A percentile compares a stretch with the other conserved stretches of the same genome.
phyloP scores from a whole-genome alignment of 2,888 invertebrate species.

The Napeogenes inachia region DNA sequence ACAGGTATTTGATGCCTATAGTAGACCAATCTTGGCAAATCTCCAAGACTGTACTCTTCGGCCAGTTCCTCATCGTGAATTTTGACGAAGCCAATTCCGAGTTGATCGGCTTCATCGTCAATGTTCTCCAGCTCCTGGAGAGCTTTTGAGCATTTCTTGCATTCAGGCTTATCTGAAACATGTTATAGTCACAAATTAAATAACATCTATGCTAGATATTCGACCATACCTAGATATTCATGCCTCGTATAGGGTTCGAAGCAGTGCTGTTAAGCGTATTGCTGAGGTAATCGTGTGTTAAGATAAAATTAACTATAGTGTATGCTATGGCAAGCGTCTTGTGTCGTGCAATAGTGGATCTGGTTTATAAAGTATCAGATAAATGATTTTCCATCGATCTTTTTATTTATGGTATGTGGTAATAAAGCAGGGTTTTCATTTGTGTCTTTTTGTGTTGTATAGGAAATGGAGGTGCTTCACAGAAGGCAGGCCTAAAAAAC shows the following conservation, averaged over 20 bases:
- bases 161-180: slow-evolving; percentile 91
- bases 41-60: slow-evolving; percentile 94
- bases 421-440: slow-evolving; percentile 11
- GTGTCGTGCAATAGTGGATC: slow-evolving; percentile 39
- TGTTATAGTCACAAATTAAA: slow-evolving; percentile 34
- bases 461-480: slow-evolving; percentile 20
- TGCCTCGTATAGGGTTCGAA: slow-evolving; percentile 57
- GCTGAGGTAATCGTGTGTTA: slow-evolving; percentile 52
- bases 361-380: slow-evolving; percentile 27
- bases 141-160: slow-evolving; percentile 94
- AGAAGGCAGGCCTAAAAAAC: slow-evolving; percentile 23
- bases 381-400: slow-evolving; percentile 22
- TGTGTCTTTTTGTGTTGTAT: slow-evolving; percentile 16
- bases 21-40: slow-evolving; percentile 92
- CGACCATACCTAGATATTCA: slow-evolving; percentile 35
- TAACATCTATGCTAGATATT: slow-evolving; percentile 4
- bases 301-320: slow-evolving; percentile 53
- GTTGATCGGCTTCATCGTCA: slow-evolving; percentile 95
- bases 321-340: slow-evolving; percentile 44
- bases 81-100: slow-evolving; percentile 96
- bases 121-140: slow-evolving; percentile 95
- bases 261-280: slow-evolving; percentile 69
- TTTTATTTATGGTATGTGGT: slow-evolving; percentile 16
- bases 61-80: slow-evolving; percentile 94
- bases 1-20: slow-evolving; percentile 96